A percentile compares a stretch with the other conserved stretches of the same genome.
Conservation (phyloP, 2,888 invertebrate genomes). For the Sialis lutaria region DNA sequence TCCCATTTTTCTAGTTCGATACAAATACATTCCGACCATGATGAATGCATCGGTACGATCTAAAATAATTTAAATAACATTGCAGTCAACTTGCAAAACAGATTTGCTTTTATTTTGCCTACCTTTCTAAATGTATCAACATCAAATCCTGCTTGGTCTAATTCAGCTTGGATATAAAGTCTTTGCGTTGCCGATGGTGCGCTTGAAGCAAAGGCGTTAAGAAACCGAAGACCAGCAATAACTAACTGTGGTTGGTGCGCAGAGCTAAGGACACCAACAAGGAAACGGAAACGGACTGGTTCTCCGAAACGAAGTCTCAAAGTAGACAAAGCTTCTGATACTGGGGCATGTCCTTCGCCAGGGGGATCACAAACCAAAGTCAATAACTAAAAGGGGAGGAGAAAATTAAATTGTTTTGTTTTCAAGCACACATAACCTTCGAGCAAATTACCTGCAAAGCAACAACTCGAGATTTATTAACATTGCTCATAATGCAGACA, state of each 20-base stretch:
- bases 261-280: slow-evolving; percentile 76
- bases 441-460: slow-evolving; percentile 54
- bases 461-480: slow-evolving; percentile 67
- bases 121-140: slow-evolving; percentile 40
- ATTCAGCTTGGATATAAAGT: slow-evolving; percentile 69
- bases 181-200: slow-evolving; percentile 58
- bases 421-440: background rate
- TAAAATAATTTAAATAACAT: slow-evolving; percentile 18
- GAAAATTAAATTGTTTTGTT: no score
- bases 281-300: slow-evolving; percentile 78
- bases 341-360: slow-evolving; percentile 61
- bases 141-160: slow-evolving; percentile 69
- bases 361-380: slow-evolving; percentile 66
- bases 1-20: slow-evolving; percentile 61
- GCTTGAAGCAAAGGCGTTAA: slow-evolving; percentile 67
- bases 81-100: background rate
- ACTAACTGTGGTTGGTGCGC: slow-evolving; percentile 53
- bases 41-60: slow-evolving; percentile 46
- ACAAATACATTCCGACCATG: slow-evolving; percentile 41
- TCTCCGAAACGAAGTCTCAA: slow-evolving; percentile 77
- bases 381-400: slow-evolving; percentile 42
- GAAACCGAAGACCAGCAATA: slow-evolving; percentile 57
- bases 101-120: slow-evolving; percentile 22
- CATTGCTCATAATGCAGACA: slow-evolving; percentile 75
- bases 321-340: slow-evolving; percentile 82